A percentile compares a stretch with the other conserved stretches of the same genome.
phyloP scores from a whole-genome alignment of 2,113 vertebrate species.

The Girardinichthys multiradiatus region DNA sequence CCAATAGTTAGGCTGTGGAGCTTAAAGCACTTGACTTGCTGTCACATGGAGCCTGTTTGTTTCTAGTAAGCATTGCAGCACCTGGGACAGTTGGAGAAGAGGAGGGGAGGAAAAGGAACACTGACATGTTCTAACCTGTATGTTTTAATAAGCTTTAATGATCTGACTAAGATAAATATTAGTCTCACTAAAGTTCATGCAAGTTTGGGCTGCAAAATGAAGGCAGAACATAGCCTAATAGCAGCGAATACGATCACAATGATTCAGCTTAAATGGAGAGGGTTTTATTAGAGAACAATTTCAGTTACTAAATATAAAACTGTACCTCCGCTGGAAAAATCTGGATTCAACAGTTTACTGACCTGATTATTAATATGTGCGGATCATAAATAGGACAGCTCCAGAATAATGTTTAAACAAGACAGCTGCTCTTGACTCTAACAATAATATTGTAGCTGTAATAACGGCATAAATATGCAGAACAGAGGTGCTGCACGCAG shows the following conservation, averaged over 20 bases:
- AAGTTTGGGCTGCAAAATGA: neutral
- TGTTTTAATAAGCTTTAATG: constrained; percentile 31
- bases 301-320: neutral
- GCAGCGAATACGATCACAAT: neutral
- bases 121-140: constrained; percentile 54
- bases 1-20: constrained; percentile 39
- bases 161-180: constrained; percentile 5
- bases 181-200: constrained; percentile 6
- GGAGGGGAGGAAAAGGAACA: constrained; percentile 3
- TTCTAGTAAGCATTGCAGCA: constrained; percentile 59
- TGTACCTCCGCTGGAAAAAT: neutral
- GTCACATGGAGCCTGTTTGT: constrained; percentile 32
- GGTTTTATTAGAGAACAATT: too few species aligned
- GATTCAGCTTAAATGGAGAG: neutral
- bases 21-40: constrained; percentile 23
- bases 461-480: too few species aligned
- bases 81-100: constrained; percentile 9
- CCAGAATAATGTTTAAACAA: neutral
- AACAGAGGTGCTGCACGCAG: too few species aligned
- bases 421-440: too few species aligned
- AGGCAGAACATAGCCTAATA: neutral
- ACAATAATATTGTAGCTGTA: too few species aligned
- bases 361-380: neutral
- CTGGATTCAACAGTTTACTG: neutral
- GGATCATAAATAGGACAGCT: neutral